Conservation (phyloP, 2,797 vertebrate genomes). For the Vultur gryphus region DNA sequence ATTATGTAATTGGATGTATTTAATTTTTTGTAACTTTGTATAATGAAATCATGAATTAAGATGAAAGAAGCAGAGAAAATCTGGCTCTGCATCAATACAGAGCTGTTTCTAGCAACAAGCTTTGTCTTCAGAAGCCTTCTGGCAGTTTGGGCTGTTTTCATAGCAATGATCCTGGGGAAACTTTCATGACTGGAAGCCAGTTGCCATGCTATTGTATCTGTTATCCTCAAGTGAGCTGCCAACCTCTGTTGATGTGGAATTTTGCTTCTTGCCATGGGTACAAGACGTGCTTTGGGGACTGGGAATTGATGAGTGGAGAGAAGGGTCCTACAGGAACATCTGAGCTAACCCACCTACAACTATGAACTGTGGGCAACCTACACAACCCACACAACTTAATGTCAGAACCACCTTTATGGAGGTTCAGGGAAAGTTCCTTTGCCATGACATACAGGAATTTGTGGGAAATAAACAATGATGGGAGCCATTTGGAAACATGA, state of each 20-base stretch:
- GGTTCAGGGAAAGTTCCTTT: neutral
- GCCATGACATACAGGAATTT: neutral
- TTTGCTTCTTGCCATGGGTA: neutral
- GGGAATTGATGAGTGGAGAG: neutral
- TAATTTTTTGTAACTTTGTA: neutral
- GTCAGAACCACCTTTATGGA: accelerated
- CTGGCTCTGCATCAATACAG: neutral
- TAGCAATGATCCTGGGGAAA: neutral
- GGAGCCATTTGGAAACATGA: neutral
- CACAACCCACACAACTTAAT: neutral
- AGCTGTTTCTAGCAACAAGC: neutral
- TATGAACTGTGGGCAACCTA: neutral
- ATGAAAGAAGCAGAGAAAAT: neutral
- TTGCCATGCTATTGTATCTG: neutral
- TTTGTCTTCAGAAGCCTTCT: neutral
- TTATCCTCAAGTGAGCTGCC: neutral
- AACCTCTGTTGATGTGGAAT: neutral
- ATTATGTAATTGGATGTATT: neutral
- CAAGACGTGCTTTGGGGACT: neutral
- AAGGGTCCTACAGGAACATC: neutral
- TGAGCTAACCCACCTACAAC: neutral
- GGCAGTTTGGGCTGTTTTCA: neutral
- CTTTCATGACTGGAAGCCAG: neutral
- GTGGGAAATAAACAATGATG: neutral
- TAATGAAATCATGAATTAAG: neutral